phyloP scores from a whole-genome alignment of 2,888 invertebrate genomes.

The Chirona hameri region DNA sequence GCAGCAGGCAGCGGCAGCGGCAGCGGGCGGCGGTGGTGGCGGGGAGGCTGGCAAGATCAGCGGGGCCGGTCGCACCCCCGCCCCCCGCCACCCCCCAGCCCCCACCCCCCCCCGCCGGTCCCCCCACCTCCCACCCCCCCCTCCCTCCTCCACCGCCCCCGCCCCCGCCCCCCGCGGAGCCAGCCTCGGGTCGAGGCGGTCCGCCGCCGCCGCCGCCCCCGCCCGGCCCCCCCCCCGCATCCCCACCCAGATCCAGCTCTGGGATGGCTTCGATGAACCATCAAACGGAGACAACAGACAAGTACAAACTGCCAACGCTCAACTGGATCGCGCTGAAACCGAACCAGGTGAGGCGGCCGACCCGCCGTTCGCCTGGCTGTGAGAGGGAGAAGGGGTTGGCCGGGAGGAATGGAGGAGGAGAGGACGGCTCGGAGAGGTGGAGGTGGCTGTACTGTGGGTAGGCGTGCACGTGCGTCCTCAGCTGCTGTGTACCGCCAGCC shows the following conservation, averaged over 20 bases:
- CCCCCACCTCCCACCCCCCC: constrained; percentile 32
- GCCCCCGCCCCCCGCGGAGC: constrained; percentile 42
- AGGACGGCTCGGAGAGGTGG: too few species aligned
- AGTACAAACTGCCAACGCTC: constrained; percentile 91
- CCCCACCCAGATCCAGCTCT: constrained; percentile 70
- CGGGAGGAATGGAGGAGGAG: too few species aligned
- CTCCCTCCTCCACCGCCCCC: constrained; percentile 38
- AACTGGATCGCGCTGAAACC: constrained; percentile 99
- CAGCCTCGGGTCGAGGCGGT: constrained; percentile 44
- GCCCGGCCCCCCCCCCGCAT: too few species aligned
- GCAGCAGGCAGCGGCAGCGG: neutral
- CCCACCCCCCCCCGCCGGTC: too few species aligned
- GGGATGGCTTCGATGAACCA: constrained; percentile 73
- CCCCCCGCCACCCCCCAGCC: too few species aligned
- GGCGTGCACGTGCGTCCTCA: too few species aligned
- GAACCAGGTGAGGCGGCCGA: constrained; percentile 71
- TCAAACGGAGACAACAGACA: constrained; percentile 96
- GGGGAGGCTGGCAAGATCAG: too few species aligned
- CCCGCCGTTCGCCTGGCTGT: too few species aligned
- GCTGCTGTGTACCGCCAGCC: too few species aligned
- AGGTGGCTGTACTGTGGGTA: too few species aligned
- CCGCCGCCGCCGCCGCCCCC: constrained; percentile 78
- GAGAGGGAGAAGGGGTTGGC: too few species aligned
- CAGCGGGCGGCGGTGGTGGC: neutral
- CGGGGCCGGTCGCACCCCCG: too few species aligned